Conservation (phyloP, 2,797 vertebrate species). For the Malacoctenus gilli region DNA sequence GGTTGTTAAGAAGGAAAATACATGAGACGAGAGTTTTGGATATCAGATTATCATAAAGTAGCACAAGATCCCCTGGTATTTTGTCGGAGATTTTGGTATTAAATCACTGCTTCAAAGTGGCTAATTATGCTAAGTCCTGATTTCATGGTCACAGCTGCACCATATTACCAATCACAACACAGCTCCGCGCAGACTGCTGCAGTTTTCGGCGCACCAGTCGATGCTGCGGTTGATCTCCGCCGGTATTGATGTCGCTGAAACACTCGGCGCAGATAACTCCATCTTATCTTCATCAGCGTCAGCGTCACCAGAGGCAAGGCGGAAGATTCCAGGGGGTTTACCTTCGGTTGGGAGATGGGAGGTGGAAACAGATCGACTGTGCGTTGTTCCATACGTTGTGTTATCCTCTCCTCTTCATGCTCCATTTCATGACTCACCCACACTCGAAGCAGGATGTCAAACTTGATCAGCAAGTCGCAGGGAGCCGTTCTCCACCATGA, state of each 20-base stretch:
- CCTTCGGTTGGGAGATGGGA: conserved; percentile 1
- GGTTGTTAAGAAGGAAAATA: conserved; percentile 75
- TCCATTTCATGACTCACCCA: conserved; percentile 24
- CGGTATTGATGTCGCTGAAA: conserved; percentile 73
- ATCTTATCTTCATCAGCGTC: conserved; percentile 44
- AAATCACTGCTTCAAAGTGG: conserved; percentile 84
- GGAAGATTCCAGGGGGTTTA: conserved; percentile 34
- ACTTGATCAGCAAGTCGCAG: conserved; percentile 15
- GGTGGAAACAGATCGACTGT: conserved; percentile 7
- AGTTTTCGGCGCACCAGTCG: conserved; percentile 40
- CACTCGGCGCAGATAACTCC: conserved; percentile 42
- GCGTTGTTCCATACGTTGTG: background rate
- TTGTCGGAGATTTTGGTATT: conserved; percentile 84
- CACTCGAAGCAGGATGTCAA: conserved; percentile 21
- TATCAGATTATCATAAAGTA: conserved; percentile 85
- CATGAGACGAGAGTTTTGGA: conserved; percentile 72
- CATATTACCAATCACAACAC: conserved; percentile 83
- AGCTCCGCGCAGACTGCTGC: conserved; percentile 59
- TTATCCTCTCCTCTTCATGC: conserved; percentile 18
- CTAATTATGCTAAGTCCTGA: conserved; percentile 85
- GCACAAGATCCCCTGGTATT: conserved; percentile 80
- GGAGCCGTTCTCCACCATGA: background rate
- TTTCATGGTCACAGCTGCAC: conserved; percentile 86
- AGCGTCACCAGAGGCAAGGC: conserved; percentile 15
- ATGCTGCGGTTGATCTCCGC: conserved; percentile 72